Conservation (phyloP, 2,888 invertebrate species). For the Suillia variegata region DNA sequence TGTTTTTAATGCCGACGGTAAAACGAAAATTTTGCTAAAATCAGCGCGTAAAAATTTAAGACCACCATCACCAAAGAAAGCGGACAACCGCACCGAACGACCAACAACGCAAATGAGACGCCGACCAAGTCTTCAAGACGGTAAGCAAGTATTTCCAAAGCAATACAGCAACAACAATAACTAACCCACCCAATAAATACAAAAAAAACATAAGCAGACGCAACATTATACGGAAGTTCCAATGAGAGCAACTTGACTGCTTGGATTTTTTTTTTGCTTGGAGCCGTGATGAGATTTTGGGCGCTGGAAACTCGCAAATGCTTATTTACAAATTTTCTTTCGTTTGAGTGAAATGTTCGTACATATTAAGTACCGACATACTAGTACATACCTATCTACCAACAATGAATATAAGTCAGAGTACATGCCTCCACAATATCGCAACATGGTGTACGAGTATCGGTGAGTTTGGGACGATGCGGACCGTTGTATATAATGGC, state of each 20-base stretch:
- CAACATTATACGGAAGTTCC: no score
- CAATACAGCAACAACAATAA: no score
- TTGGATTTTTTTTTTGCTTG: neutral
- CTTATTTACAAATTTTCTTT: neutral
- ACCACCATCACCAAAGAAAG: neutral
- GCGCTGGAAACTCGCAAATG: neutral
- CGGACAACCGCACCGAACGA: constrained; percentile 1
- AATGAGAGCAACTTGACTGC: neutral
- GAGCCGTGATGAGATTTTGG: neutral
- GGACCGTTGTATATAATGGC: no score
- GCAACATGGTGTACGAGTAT: neutral
- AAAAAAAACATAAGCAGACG: neutral
- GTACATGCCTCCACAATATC: neutral
- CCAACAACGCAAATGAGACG: neutral
- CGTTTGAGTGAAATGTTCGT: neutral
- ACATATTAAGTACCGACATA: neutral
- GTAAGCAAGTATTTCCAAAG: neutral
- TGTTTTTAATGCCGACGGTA: neutral
- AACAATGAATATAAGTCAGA: neutral
- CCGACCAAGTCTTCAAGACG: neutral
- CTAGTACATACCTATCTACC: neutral
- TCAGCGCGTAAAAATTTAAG: no score
- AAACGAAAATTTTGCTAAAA: neutral
- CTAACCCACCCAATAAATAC: neutral
- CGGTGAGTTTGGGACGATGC: neutral